Percentiles rank a stretch among this genome's conserved stretches.
These are phyloP conservation scores for Cheilosia soror DNA, from an alignment of 2,888 invertebrate species.

Conservation along the genomic window DNA sequence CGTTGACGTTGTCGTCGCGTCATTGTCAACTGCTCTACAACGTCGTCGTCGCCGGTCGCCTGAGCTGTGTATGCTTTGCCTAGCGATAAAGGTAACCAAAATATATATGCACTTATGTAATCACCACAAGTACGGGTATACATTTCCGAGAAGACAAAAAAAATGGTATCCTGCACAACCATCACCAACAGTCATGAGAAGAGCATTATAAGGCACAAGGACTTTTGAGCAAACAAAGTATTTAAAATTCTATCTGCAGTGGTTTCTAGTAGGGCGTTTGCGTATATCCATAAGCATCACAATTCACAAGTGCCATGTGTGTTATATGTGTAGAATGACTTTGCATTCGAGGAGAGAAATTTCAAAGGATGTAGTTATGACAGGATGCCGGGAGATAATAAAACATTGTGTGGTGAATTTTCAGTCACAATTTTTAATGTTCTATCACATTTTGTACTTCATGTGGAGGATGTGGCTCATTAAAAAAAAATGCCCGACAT, in stretches of 20 bases:
- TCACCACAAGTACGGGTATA: constrained; percentile 18
- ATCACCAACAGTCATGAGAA: constrained; percentile 5
- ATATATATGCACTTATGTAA: constrained; percentile 50
- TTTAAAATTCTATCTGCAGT: constrained; percentile 63
- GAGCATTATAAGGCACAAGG: constrained; percentile 42
- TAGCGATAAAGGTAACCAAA: constrained; percentile 43
- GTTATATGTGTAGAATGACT: background rate
- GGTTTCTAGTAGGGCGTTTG: constrained; percentile 3
- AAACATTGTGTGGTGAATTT: constrained; percentile 45
- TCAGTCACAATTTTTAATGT: constrained; percentile 17
- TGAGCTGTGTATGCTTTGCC: background rate
- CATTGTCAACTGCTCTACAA: background rate
- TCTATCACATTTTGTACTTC: constrained; percentile 13
- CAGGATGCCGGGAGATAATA: constrained; percentile 50
- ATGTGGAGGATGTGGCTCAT: constrained; percentile 41
- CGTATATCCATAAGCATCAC: constrained; percentile 3
- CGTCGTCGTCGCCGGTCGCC: constrained; percentile 2
- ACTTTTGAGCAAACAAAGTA: constrained; percentile 62
- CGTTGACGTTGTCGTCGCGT: constrained; percentile 4
- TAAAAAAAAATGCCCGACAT: constrained; percentile 17
- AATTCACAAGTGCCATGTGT: constrained; percentile 28
- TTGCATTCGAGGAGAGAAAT: constrained; percentile 3
- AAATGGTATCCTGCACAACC: constrained; percentile 23
- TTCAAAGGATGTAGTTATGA: constrained; percentile 52
- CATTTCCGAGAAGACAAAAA: constrained; percentile 15